Percentiles rank a stretch among this genome's conserved stretches.
These are phyloP conservation scores for Triplophysa dalaica DNA, from an alignment of 2,113 vertebrate genomes.

Conservation along the genomic window DNA sequence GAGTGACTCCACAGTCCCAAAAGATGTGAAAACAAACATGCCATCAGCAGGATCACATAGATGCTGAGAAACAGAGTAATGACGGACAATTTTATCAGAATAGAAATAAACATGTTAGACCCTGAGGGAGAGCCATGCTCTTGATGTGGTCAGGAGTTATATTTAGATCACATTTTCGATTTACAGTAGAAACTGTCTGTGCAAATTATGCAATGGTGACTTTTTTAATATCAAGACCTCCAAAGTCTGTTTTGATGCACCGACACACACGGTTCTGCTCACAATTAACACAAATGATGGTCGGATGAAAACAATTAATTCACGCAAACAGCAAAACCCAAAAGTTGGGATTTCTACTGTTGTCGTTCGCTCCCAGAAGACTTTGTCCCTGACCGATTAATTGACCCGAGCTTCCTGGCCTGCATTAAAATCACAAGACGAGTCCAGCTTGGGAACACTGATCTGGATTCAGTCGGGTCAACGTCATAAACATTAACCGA, in stretches of 20 bases:
- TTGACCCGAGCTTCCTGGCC: slow-evolving; percentile 67
- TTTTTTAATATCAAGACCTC: not conserved
- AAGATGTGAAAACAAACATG: slow-evolving; percentile 64
- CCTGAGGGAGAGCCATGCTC: slow-evolving; percentile 24
- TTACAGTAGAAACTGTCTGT: not conserved
- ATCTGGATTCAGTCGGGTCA: slow-evolving; percentile 52
- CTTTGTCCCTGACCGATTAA: slow-evolving; percentile 61
- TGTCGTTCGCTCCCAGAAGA: slow-evolving; percentile 54
- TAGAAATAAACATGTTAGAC: slow-evolving; percentile 45
- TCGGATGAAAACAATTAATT: slow-evolving; percentile 29
- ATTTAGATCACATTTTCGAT: not conserved
- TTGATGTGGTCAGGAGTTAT: slow-evolving; percentile 38
- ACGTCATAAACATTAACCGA: slow-evolving; percentile 64
- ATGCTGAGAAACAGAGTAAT: slow-evolving; percentile 55
- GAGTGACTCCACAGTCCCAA: slow-evolving; percentile 49
- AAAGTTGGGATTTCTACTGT: slow-evolving; percentile 50
- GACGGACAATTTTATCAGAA: slow-evolving; percentile 45
- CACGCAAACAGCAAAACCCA: slow-evolving; percentile 42
- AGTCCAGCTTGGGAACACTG: slow-evolving; percentile 51
- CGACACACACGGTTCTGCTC: not conserved
- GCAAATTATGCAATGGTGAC: not conserved
- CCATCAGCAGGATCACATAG: slow-evolving; percentile 57
- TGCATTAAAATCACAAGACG: slow-evolving; percentile 57
- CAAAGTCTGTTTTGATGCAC: not conserved
- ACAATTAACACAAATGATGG: slow-evolving; percentile 32